A percentile compares a stretch with the other conserved stretches of the same genome.
phyloP scores from a whole-genome alignment of 2,113 vertebrate genomes.

The Melanocharis versteri region DNA sequence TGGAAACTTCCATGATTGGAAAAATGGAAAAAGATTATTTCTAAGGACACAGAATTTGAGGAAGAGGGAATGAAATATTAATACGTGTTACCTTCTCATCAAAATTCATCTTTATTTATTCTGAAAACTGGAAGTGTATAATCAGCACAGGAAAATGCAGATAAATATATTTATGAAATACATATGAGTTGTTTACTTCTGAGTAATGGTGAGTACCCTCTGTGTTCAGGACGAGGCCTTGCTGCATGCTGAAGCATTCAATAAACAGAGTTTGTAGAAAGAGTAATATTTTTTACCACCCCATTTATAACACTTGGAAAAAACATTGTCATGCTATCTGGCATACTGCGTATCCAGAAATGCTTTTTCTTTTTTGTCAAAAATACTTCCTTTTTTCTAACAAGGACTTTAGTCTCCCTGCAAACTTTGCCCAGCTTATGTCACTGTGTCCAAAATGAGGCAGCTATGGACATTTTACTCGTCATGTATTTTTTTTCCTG shows the following conservation, averaged over 20 bases:
- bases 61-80: neutral
- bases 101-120: conserved; percentile 21
- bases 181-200: neutral
- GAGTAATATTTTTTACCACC: neutral
- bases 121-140: neutral
- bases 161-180: conserved; percentile 42
- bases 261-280: neutral
- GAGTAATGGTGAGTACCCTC: neutral
- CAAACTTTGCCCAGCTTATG: neutral
- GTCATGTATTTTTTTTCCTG: rapidly evolving
- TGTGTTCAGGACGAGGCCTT: neutral
- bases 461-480: neutral
- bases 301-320: neutral
- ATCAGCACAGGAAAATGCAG: conserved; percentile 2
- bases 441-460: neutral
- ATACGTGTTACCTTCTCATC: neutral
- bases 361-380: neutral
- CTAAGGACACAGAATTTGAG: neutral
- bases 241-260: neutral
- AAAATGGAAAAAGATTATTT: neutral
- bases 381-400: neutral
- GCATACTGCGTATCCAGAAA: neutral
- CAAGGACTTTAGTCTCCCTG: neutral
- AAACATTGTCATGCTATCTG: neutral
- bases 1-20: neutral